Percentiles rank a stretch among this genome's conserved stretches.
phyloP scores from a whole-genome alignment of 2,888 invertebrate species.

The Cheilosia urbana region DNA sequence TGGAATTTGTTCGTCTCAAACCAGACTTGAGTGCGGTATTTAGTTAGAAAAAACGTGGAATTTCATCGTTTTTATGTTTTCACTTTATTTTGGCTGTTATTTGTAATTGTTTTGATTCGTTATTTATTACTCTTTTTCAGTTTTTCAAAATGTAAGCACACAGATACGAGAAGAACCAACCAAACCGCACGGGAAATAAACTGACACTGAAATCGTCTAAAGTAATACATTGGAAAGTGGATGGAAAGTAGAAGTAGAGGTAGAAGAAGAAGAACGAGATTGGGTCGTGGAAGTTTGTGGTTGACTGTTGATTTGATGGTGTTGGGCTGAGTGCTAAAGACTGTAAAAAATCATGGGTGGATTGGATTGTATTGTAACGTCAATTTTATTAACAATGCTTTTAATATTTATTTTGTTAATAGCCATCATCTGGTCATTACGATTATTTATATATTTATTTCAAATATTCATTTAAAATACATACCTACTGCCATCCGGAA shows the following conservation, averaged over 20 bases:
- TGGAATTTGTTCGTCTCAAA: conserved; percentile 29
- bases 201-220: conserved; percentile 69
- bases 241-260: conserved; percentile 55
- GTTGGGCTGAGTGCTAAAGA: background rate
- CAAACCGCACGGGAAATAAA: conserved; percentile 74
- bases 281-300: conserved; percentile 43
- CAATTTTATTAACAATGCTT: background rate
- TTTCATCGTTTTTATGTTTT: conserved; percentile 47
- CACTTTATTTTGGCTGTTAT: conserved; percentile 36
- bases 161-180: conserved; percentile 38
- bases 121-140: conserved; percentile 21
- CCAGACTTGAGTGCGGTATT: background rate
- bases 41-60: conserved; percentile 39
- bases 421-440: no score
- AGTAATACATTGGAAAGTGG: conserved; percentile 64
- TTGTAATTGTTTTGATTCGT: conserved; percentile 71
- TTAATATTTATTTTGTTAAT: background rate
- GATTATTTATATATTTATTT: no score
- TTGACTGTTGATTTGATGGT: background rate
- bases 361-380: background rate
- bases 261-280: conserved; percentile 23
- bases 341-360: background rate
- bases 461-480: no score
- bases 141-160: conserved; percentile 24
- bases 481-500: no score